phyloP scores from a whole-genome alignment of 1,140 invertebrate genomes.

The Bactericera cockerelli region DNA sequence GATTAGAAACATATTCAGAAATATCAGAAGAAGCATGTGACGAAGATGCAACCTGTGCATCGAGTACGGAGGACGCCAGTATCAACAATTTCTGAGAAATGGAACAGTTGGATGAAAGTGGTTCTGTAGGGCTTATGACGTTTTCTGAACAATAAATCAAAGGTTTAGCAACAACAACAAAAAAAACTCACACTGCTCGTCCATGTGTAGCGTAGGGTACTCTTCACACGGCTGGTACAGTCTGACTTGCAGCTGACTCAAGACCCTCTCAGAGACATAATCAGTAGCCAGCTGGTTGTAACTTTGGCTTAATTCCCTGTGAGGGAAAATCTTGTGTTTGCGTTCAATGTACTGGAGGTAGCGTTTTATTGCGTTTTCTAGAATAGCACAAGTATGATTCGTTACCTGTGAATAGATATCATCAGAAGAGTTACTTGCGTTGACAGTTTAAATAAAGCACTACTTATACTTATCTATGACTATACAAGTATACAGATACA shows the following conservation, averaged over 20 bases:
- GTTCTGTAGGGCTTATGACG: too few relatives aligned
- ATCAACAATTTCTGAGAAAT: too few relatives aligned
- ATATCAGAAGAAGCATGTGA: too few relatives aligned
- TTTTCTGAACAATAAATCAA: too few relatives aligned
- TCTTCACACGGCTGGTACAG: not conserved
- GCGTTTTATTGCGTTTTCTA: not conserved
- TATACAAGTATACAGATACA: not conserved
- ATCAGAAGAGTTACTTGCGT: not conserved
- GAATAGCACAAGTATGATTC: not conserved
- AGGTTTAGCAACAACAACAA: too few relatives aligned
- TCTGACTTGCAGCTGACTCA: not conserved
- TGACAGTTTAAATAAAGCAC: too few relatives aligned
- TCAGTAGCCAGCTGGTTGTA: not conserved
- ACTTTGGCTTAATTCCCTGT: not conserved
- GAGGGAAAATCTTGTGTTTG: not conserved
- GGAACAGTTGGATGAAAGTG: too few relatives aligned
- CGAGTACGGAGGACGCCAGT: too few relatives aligned
- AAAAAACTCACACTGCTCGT: not conserved
- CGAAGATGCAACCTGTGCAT: too few relatives aligned
- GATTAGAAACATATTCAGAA: too few relatives aligned
- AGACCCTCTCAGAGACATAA: not conserved
- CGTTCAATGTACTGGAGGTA: not conserved
- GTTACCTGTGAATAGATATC: not conserved
- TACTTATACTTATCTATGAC: too few relatives aligned
- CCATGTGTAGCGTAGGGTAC: not conserved